A percentile compares a stretch with the other conserved stretches of the same genome.
These are phyloP conservation scores for Myocastor coypus DNA, from an alignment of 2,113 vertebrate genomes.

Conservation along the genomic window DNA sequence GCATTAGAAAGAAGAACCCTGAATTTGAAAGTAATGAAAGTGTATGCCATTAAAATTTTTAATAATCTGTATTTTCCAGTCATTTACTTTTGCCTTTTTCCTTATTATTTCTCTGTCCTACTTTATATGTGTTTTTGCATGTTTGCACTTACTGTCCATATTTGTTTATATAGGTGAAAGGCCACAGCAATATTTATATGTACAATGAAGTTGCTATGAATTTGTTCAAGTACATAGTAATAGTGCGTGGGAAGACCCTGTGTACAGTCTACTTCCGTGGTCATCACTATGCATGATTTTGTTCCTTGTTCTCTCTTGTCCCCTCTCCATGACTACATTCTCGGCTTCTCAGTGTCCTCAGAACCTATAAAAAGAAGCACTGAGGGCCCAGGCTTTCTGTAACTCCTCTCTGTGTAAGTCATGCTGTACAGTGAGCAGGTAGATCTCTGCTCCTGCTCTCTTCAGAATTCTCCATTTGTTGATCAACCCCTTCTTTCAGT, in stretches of 20 bases:
- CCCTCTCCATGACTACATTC: neutral
- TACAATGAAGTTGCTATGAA: too few relatives aligned
- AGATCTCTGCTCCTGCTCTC: neutral
- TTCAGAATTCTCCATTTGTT: neutral
- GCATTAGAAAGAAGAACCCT: neutral
- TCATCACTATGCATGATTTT: neutral
- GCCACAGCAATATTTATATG: neutral
- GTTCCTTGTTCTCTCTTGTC: neutral
- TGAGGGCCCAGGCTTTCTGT: neutral
- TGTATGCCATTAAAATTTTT: neutral
- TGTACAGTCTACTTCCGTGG: neutral
- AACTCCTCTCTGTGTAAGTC: neutral
- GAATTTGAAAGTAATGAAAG: constrained; percentile 32
- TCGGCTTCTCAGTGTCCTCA: neutral
- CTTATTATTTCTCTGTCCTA: neutral
- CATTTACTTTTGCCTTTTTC: neutral
- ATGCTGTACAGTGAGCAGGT: accelerated
- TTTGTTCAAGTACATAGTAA: neutral
- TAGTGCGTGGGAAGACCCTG: accelerated
- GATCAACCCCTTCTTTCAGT: too few relatives aligned
- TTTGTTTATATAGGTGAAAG: neutral
- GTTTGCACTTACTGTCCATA: neutral
- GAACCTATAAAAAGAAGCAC: neutral
- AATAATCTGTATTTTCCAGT: neutral
- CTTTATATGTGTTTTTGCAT: neutral